These are phyloP conservation scores for Abrostola tripartita DNA, from an alignment of 2,888 invertebrate species.

Conservation along the genomic window DNA sequence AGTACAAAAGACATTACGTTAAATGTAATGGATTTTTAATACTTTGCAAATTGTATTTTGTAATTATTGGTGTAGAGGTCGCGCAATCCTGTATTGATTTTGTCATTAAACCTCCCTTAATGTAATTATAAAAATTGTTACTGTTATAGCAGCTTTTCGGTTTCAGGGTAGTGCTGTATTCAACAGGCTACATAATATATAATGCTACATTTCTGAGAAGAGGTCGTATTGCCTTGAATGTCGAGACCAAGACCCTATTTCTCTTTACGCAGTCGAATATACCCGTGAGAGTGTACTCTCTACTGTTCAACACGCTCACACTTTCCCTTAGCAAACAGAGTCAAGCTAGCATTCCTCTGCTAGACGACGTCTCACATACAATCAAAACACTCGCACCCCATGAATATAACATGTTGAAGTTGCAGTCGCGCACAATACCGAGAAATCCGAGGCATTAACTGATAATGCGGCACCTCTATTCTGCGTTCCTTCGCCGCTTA, in stretches of 20 bases:
- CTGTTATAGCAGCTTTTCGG: too few species aligned
- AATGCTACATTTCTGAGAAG: neutral
- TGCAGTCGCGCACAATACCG: constrained; percentile 35
- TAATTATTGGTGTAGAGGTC: neutral
- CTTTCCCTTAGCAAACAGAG: neutral
- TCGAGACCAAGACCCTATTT: neutral
- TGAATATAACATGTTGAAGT: constrained; percentile 47
- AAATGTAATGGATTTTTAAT: constrained; percentile 14
- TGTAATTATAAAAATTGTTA: too few species aligned
- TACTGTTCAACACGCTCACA: neutral
- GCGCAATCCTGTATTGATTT: neutral
- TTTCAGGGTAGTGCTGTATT: too few species aligned
- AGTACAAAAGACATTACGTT: neutral
- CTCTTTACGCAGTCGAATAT: neutral
- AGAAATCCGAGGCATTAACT: constrained; percentile 47
- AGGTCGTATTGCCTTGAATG: too few species aligned
- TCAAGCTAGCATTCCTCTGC: constrained; percentile 18
- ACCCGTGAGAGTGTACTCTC: neutral
- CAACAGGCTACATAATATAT: neutral
- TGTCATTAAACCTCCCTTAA: neutral
- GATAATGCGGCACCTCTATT: constrained; percentile 45
- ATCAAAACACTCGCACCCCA: constrained; percentile 25
- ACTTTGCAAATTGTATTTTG: neutral
- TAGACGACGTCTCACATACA: constrained; percentile 28
- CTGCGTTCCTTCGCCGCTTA: constrained; percentile 43